These are phyloP conservation scores for Centruroides vittatus DNA, from an alignment of 1,140 invertebrate species.

Conservation along the genomic window DNA sequence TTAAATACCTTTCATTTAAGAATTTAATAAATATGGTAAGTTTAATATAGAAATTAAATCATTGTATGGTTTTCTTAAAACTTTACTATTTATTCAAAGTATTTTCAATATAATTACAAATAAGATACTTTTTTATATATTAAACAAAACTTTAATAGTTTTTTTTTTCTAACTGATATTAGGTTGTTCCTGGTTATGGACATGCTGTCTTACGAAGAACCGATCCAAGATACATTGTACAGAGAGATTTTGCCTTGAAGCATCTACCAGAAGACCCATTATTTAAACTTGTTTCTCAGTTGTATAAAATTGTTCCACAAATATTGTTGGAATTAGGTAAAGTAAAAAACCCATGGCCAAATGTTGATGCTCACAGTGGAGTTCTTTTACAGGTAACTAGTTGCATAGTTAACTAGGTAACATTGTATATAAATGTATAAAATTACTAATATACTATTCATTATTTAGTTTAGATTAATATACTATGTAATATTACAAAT, in stretches of 20 bases:
- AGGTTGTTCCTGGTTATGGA: slow-evolving; percentile 45
- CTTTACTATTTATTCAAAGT: no score
- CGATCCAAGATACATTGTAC: slow-evolving; percentile 41
- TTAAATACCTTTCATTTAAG: no score
- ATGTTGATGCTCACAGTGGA: slow-evolving; percentile 45
- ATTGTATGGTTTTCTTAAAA: no score
- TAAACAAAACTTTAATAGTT: no score
- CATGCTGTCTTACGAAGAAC: slow-evolving; percentile 44
- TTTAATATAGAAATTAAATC: no score
- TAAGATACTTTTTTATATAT: no score
- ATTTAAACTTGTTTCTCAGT: slow-evolving; percentile 35
- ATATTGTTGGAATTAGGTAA: slow-evolving; percentile 42
- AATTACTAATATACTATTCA: no score
- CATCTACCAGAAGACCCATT: slow-evolving; percentile 40
- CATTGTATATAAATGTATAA: no score
- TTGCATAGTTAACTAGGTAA: no score
- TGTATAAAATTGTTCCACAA: slow-evolving; percentile 41
- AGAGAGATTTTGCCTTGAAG: slow-evolving; percentile 42
- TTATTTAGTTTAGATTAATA: no score
- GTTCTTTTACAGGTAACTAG: slow-evolving; percentile 37
- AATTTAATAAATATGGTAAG: neutral
- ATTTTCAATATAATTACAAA: no score
- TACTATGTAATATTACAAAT: no score
- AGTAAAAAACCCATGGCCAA: slow-evolving; percentile 45
- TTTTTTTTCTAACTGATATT: neutral